Conservation (phyloP, 2,888 invertebrate species). For the Morinoia aosen region DNA sequence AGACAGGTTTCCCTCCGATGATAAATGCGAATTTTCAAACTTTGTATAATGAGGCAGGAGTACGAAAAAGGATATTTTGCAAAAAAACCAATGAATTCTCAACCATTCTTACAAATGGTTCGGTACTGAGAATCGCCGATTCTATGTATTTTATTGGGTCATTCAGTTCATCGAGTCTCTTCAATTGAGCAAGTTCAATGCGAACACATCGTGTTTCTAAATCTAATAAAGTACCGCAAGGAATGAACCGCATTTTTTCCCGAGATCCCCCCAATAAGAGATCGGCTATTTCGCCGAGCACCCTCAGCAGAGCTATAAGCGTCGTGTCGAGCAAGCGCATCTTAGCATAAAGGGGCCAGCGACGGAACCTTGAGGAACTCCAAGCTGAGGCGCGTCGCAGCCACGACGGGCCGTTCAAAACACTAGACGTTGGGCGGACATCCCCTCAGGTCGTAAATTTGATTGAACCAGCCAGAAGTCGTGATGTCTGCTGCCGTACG, state of each 20-base stretch:
- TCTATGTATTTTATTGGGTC: not conserved
- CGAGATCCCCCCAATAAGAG: not conserved
- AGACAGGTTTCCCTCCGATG: no score
- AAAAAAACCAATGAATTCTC: no score
- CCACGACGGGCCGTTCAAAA: conserved; percentile 3
- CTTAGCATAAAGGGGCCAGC: not conserved
- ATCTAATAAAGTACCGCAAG: not conserved
- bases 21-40: no score
- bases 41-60: no score
- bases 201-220: not conserved
- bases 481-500: conserved; percentile 53
- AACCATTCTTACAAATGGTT: not conserved
- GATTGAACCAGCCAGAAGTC: conserved; percentile 50
- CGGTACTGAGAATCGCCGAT: not conserved
- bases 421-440: conserved; percentile 32
- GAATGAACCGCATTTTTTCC: not conserved
- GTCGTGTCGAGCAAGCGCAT: not conserved
- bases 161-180: not conserved
- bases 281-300: not conserved
- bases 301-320: not conserved
- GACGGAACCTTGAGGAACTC: not conserved
- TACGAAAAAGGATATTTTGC: no score
- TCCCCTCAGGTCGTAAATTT: conserved; percentile 46
- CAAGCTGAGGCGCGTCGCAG: not conserved
- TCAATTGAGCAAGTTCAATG: not conserved